Base-by-base conservation (phyloP, 2,888 invertebrate genomes). In the Pomacea canaliculata region DNA sequence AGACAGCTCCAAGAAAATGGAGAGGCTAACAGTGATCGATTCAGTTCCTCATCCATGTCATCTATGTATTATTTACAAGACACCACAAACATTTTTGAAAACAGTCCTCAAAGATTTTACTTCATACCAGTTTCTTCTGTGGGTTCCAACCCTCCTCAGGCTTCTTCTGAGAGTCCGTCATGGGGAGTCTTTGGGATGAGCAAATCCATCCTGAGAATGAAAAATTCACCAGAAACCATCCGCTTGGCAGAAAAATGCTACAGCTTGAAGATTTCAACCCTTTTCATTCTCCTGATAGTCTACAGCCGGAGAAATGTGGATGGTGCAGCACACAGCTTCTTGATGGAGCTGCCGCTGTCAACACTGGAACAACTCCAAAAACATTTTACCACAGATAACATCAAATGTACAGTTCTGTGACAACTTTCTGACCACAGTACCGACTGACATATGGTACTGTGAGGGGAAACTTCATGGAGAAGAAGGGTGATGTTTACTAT, bases 171-270 rank as follows among this genome's bases (percentile, higher is more conserved):
- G n/a, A 56, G 51, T 16, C 51, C 51, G 4, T 10, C 51, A 56
- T 56, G 51, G 51, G 12, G 12, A 56, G 10, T 56, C 51, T 16
- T 56, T 1, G 51, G 51, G 16, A 56, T 16, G 16, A 56, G 16
- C 51, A 56, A 56, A 13, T 10, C 51, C 16, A 56, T 77, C 65
- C 78, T 74, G 62, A 79, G 51, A 46, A 51, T 70, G 48, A 74
- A 67, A 23, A 23, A 49, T 19, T 76, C 78, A 4, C 37, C 51
- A 27, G 81, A 81, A 70, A 80, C 73, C 16, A n/a, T 73, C 19
- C 63, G 73, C 19, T 72, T 87, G 63, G 84, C 85, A 1, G 86
- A 87, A 71, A 81, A 84, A 71, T 86, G 86, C 67, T 84, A 86
- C 69, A 83, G 83, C 66, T 83, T 82, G 71, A 85, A 87, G 70